These are phyloP conservation scores for Neotoma lepida DNA, from an alignment of 2,113 vertebrate species.

Conservation along the genomic window DNA sequence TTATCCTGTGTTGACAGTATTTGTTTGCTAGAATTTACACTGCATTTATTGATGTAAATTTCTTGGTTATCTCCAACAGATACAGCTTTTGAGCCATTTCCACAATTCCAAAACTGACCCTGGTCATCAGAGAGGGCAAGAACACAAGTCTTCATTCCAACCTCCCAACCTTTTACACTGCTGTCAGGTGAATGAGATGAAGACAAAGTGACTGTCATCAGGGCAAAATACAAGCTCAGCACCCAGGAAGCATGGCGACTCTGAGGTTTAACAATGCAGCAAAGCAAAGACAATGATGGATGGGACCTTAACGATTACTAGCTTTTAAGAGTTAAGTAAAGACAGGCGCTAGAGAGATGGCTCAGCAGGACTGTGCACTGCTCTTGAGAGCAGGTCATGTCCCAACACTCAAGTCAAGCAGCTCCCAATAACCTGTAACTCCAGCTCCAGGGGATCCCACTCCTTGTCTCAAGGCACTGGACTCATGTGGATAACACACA, in stretches of 20 bases:
- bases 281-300: neutral
- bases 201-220: constrained; percentile 94
- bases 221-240: constrained; percentile 93
- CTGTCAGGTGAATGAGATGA: constrained; percentile 93
- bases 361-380: too few species aligned
- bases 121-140: constrained; percentile 97
- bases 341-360: too few species aligned
- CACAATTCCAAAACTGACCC: constrained; percentile 97
- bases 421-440: neutral
- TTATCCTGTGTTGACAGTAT: neutral
- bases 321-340: neutral
- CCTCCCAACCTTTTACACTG: constrained; percentile 96
- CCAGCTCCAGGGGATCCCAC: neutral
- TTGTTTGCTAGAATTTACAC: neutral
- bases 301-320: too few species aligned
- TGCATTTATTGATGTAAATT: constrained; percentile 88
- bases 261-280: constrained; percentile 58
- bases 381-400: neutral
- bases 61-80: constrained; percentile 94
- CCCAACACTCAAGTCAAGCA: too few species aligned
- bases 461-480: neutral
- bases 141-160: constrained; percentile 91
- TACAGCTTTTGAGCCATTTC: constrained; percentile 93
- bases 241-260: constrained; percentile 95
- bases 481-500: neutral